Percentiles rank a stretch among this genome's conserved stretches.
These are phyloP conservation scores for Zenarchopterus dispar DNA, from an alignment of 2,797 vertebrate species.

Conservation along the genomic window DNA sequence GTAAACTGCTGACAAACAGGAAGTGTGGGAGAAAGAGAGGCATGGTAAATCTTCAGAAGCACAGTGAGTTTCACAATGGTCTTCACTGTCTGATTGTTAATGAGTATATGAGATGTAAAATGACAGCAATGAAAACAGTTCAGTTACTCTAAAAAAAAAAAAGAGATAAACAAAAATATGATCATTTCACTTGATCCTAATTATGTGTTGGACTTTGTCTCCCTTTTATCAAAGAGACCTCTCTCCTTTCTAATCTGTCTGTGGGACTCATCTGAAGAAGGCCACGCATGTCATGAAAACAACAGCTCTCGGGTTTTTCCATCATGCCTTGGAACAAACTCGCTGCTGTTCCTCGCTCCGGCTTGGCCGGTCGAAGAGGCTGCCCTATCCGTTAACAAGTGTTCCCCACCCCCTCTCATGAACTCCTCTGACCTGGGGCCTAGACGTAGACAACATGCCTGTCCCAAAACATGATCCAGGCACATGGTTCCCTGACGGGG, in stretches of 20 bases:
- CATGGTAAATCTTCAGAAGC: background rate
- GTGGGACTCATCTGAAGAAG: conserved; percentile 27
- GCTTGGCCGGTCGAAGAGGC: conserved; percentile 23
- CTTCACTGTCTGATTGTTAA: background rate
- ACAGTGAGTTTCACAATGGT: background rate
- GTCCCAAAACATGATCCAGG: conserved; percentile 77
- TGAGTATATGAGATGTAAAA: background rate
- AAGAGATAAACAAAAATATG: background rate
- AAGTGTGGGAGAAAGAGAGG: too few relatives aligned
- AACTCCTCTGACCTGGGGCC: conserved; percentile 62
- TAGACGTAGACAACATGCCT: conserved; percentile 59
- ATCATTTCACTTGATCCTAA: background rate
- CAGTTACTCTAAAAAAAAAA: background rate
- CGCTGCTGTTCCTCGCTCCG: conserved; percentile 24
- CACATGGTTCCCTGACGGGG: conserved; percentile 77
- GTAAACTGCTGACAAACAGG: too few relatives aligned
- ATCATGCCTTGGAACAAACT: conserved; percentile 37
- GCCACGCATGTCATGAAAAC: conserved; percentile 33
- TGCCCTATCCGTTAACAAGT: conserved; percentile 52
- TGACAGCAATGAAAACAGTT: background rate
- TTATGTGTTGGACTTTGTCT: conserved; percentile 5
- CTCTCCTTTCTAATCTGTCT: conserved; percentile 3
- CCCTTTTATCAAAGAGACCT: background rate
- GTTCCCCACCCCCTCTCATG: conserved; percentile 37
- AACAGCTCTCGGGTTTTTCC: conserved; percentile 25